phyloP scores from a whole-genome alignment of 2,797 vertebrate genomes.

The Pelobates cultripes region DNA sequence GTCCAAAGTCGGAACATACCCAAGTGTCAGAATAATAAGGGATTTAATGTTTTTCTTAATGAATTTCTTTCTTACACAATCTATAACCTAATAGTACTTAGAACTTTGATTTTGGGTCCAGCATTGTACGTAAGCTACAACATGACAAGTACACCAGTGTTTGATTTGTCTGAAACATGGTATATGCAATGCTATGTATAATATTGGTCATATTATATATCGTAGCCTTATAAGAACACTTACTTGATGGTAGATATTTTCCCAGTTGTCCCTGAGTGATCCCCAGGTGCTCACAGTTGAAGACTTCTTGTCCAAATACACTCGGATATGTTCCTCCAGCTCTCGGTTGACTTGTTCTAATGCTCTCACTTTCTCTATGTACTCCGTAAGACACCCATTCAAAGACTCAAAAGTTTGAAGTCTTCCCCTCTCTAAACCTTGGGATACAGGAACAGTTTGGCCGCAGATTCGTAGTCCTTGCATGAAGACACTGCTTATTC shows the following conservation, averaged over 20 bases:
- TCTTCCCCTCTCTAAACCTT: slow-evolving; percentile 66
- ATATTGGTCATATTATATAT: background rate
- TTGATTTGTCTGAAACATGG: background rate
- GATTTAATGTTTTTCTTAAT: no score
- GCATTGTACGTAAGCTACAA: background rate
- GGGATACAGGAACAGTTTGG: slow-evolving; percentile 67
- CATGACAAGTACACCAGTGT: background rate
- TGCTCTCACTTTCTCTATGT: slow-evolving; percentile 86
- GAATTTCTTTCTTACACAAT: no score
- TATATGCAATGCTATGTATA: background rate
- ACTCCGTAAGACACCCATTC: slow-evolving; percentile 85
- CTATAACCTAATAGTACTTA: background rate
- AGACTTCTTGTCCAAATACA: slow-evolving; percentile 83
- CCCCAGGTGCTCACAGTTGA: slow-evolving; percentile 79
- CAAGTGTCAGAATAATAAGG: no score
- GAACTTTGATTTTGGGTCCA: background rate
- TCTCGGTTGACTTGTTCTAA: slow-evolving; percentile 89
- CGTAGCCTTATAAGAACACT: slow-evolving; percentile 43
- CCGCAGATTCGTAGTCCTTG: slow-evolving; percentile 85
- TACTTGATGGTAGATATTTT: slow-evolving; percentile 88
- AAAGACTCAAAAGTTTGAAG: slow-evolving; percentile 74
- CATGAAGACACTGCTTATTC: slow-evolving; percentile 92
- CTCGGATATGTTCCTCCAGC: slow-evolving; percentile 86
- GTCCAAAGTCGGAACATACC: no score
- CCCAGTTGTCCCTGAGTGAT: slow-evolving; percentile 82